Evolutionary conservation across 2,797 vertebrate species (phyloP), one percentile per base, ranked within the genome.

Genomic region (Enteromius paludinosus): DNA sequence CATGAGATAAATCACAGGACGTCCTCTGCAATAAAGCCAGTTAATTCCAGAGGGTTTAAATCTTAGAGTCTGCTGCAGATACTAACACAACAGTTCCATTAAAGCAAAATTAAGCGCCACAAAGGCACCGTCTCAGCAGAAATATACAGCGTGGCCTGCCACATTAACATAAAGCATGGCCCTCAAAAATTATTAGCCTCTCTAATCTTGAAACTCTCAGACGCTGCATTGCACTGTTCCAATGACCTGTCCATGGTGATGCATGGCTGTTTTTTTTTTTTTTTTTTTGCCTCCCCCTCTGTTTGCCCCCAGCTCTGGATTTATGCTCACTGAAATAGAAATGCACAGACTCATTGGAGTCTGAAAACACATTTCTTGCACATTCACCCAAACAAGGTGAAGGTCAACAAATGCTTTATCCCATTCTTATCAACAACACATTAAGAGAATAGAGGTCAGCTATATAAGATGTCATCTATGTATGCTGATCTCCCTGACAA

Each of bases 101-200:
- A 94, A 87, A 91, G 91, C 87, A 88, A 94, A 96, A 96, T 92
- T 91, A 95, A 95, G 91, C 88, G 86, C 89, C 89, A 93, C 87
- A 91, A 95, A 96, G 93, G 83, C 84, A 86, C 91, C 81, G 87
- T 89, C 92, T 95, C 95, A 96, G 95, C 95, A 96, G 93, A 95
- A 95, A 93, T 91, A 92, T 87, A 93, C 87, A 94, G 93, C 90
- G 71, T 75, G 81, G 89, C 89, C 86, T 89, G 95, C 92, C 94
- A 94, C 93, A 96, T 96, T 96, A 96, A 95, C 95, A 96, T 95
- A 95, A 97, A 93, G 92, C 92, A 94, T 88, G 90, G 93, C 92
- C 93, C 92, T 88, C 89, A 94, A 92, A 91, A 96, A 95, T 96
- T 93, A 96, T 93, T 93, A 93, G 93, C 87, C 90, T 82, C 87